Base-by-base conservation (phyloP, 2,113 vertebrate species). In the Physeter macrocephalus region DNA sequence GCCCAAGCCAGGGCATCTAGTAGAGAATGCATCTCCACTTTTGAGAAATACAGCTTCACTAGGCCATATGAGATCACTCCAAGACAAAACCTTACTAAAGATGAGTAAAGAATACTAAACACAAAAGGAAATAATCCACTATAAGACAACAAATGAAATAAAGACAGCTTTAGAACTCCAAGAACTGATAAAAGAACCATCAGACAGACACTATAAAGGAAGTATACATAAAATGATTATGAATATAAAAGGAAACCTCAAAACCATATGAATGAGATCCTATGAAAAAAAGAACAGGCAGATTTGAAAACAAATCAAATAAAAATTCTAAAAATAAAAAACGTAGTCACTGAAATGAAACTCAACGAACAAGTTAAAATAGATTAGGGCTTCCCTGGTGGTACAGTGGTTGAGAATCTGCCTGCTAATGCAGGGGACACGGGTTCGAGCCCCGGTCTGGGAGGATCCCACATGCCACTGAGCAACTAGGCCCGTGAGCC, bases 281-380 rank as follows among this genome's bases (percentile, higher is more conserved):
- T 59, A 67, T 23, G 49, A 59, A 49, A 88, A 77, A 77, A 75
- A 87, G 49, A 74, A 66, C 4, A 46, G 31, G 27, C 9, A 93
- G 43, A 96, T 75, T 18, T 62, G 29, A 59, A 83, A 92, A 88
- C 5, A 82, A 77, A 75, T 4, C 49, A 93, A 81, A 75, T 2
- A 82, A 17, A 74, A 71, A 83, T 95, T 90, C 54, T 89, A 82
- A 92, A 89, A 86, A 74, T 62, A 84, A 84, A 96, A 81, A 92
- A 74, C 20, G 43, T 6, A 83, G 25, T 52, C 46, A 67, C 62
- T 74, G 64, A 84, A 94, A 94, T 71, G 57, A 94, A 95, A 95
- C 12, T 59, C 59, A 86, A 21, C 41, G 31, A 21, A 71, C 31
- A 89, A 36, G 17, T 31, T 85, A 59, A 87, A 88, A 89, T 0